These are phyloP conservation scores for Hiodon tergisus DNA, from an alignment of 2,113 vertebrate species.

Conservation along the genomic window DNA sequence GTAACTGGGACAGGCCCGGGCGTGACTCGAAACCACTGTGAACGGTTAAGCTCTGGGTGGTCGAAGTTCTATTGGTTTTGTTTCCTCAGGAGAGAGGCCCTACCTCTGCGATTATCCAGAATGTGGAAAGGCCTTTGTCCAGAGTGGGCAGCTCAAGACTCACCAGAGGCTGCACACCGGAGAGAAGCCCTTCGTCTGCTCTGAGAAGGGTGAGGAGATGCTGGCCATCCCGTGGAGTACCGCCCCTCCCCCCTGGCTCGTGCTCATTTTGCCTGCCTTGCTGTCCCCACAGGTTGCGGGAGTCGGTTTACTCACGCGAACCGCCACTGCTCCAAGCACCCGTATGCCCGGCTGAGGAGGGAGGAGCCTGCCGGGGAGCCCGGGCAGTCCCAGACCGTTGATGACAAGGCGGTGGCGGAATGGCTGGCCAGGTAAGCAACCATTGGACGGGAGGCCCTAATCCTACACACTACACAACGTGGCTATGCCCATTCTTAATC, in stretches of 20 bases:
- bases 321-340: slow-evolving; percentile 92
- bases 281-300: slow-evolving; percentile 69
- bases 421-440: slow-evolving; percentile 88
- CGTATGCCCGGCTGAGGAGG: slow-evolving; percentile 86
- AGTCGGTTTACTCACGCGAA: slow-evolving; percentile 97
- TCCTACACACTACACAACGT: background rate
- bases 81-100: slow-evolving; percentile 80
- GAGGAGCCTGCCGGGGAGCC: slow-evolving; percentile 75
- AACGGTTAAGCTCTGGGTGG: background rate
- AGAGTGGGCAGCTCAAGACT: slow-evolving; percentile 96
- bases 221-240: too few relatives aligned
- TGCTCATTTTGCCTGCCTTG: slow-evolving; percentile 16
- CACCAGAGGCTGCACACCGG: slow-evolving; percentile 96
- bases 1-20: slow-evolving; percentile 52
- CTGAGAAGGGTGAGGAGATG: slow-evolving; percentile 77
- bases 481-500: too few relatives aligned
- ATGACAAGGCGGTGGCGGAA: slow-evolving; percentile 92
- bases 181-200: slow-evolving; percentile 96
- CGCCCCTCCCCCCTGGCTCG: background rate
- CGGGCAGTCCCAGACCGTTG: slow-evolving; percentile 74
- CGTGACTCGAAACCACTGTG: background rate
- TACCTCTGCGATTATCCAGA: slow-evolving; percentile 96
- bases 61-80: slow-evolving; percentile 6
- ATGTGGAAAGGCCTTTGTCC: slow-evolving; percentile 95
- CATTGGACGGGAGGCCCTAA: background rate